phyloP scores from a whole-genome alignment of 2,888 invertebrate species.

The Tetragnatha montana region DNA sequence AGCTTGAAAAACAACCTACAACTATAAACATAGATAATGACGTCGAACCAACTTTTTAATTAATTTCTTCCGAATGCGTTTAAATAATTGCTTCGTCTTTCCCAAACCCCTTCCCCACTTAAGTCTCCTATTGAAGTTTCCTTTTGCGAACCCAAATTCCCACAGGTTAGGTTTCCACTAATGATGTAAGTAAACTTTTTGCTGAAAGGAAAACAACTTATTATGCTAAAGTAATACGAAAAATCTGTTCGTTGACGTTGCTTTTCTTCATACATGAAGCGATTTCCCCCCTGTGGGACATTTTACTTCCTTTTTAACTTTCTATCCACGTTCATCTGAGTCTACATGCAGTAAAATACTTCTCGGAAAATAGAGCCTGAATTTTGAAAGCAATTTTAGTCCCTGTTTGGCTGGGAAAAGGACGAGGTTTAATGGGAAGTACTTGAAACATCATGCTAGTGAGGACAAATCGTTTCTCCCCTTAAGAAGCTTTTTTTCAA shows the following conservation, averaged over 20 bases:
- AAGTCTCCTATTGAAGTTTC: neutral
- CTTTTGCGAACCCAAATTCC: neutral
- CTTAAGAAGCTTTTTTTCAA: neutral
- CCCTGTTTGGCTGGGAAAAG: neutral
- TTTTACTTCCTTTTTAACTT: slow-evolving; percentile 16
- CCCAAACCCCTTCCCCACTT: neutral
- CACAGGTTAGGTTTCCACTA: neutral
- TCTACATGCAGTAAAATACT: slow-evolving; percentile 22
- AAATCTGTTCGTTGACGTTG: neutral
- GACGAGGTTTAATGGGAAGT: neutral
- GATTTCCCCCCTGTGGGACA: neutral
- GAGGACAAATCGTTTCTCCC: neutral
- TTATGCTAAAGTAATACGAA: neutral
- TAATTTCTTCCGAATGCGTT: neutral
- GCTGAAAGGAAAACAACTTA: slow-evolving; percentile 1
- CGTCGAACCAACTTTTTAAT: neutral
- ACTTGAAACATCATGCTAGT: neutral
- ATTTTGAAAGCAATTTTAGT: slow-evolving; percentile 1
- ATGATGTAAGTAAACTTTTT: neutral
- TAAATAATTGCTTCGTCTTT: neutral
- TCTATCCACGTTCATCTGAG: neutral
- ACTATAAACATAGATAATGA: neutral
- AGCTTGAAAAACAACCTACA: neutral
- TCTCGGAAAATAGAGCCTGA: slow-evolving; percentile 4
- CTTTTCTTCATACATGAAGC: neutral